Conservation (phyloP, 2,797 vertebrate genomes). For the Bradypodion ventrale region DNA sequence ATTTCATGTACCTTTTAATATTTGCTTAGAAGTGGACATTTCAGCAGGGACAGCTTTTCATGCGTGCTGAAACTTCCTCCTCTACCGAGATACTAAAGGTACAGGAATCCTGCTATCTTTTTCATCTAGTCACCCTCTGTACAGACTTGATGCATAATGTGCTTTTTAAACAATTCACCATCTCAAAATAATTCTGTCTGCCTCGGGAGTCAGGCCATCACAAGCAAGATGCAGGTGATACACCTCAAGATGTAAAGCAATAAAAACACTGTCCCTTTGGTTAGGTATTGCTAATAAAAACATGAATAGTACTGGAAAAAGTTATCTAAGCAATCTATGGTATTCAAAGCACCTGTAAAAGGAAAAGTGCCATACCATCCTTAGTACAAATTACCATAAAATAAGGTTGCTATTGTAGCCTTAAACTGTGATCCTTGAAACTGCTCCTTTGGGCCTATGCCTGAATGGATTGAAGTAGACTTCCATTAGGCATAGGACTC, state of each 20-base stretch:
- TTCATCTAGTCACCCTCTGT: too few relatives aligned
- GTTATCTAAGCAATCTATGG: constrained; percentile 2
- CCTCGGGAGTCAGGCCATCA: not conserved
- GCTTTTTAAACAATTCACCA: not conserved
- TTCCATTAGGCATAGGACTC: not conserved
- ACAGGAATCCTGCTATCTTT: too few relatives aligned
- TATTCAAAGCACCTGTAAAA: constrained; percentile 3
- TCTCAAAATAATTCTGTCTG: not conserved
- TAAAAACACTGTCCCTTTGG: not conserved
- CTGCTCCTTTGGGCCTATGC: not conserved
- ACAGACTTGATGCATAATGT: not conserved
- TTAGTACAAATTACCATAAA: constrained; percentile 1
- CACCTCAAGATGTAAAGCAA: not conserved
- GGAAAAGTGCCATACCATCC: not conserved
- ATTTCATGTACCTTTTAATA: too few relatives aligned
- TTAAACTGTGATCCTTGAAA: constrained; percentile 13
- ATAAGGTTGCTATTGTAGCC: not conserved
- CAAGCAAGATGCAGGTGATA: not conserved
- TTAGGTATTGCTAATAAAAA: not conserved
- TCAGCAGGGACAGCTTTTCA: too few relatives aligned
- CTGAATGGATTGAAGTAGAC: constrained; percentile 5
- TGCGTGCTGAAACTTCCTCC: too few relatives aligned
- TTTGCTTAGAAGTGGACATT: too few relatives aligned
- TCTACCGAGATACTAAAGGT: too few relatives aligned
- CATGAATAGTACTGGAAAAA: not conserved